A percentile compares a stretch with the other conserved stretches of the same genome.
Conservation (phyloP, 2,113 vertebrate genomes). For the Catharus bicknelli region DNA sequence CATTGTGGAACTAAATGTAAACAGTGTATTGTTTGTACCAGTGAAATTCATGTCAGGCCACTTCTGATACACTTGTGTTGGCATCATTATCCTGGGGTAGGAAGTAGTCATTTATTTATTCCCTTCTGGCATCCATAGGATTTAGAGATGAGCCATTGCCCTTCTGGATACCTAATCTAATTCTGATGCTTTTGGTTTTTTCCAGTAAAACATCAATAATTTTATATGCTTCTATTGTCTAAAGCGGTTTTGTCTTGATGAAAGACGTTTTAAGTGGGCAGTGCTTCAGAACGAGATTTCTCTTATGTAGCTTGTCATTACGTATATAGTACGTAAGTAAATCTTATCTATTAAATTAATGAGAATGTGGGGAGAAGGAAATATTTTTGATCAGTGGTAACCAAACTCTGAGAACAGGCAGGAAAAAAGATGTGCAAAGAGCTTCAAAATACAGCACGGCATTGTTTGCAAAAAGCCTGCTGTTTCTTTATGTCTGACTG, state of each 20-base stretch:
- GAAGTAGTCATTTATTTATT: constrained; percentile 41
- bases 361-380: constrained; percentile 70
- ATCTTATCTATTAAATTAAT: constrained; percentile 75
- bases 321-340: constrained; percentile 55
- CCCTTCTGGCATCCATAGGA: constrained; percentile 1
- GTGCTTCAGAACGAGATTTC: constrained; percentile 55
- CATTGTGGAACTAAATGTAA: not conserved
- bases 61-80: not conserved
- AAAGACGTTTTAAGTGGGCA: constrained; percentile 53
- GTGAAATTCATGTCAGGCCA: not conserved
- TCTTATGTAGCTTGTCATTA: constrained; percentile 65
- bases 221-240: constrained; percentile 29
- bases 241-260: constrained; percentile 47
- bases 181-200: not conserved
- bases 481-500: constrained; percentile 77
- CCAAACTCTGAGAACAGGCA: constrained; percentile 62
- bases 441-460: constrained; percentile 75
- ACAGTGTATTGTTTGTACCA: not conserved
- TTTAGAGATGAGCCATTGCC: constrained; percentile 13
- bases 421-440: constrained; percentile 57
- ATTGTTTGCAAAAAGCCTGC: constrained; percentile 82
- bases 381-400: constrained; percentile 72
- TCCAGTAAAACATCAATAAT: constrained; percentile 56
- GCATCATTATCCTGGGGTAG: not conserved
- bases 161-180: not conserved